Base-by-base conservation (phyloP, 1,140 invertebrate species). In the Tetragnatha versicolor region DNA sequence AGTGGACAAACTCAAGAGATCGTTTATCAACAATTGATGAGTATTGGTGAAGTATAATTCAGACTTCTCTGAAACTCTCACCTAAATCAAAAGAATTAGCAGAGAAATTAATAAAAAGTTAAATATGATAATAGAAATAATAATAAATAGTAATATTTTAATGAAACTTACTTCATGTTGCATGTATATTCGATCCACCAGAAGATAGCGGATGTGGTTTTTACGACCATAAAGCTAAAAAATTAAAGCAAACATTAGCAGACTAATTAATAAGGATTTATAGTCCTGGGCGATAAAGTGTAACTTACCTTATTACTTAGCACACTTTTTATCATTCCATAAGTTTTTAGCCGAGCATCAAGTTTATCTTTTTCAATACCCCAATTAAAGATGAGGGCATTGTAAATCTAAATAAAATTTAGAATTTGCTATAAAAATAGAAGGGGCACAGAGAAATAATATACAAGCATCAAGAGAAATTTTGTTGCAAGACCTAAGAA, bases 1-100 rank as follows among this genome's bases (percentile, higher is more conserved):
- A 27, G 89, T 89, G 6, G 90, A 87, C 20, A 93, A 84, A 66
- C 86, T 86, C 29, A 93, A 87, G n/a, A 93, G 82, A 85, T 91
- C 88, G 9, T 88, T 81, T 55, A 93, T 86, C 60, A 93, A 88
- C 7, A 85, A 83, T 63, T 87, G 85, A 81, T 93, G 92, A 2
- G 89, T 88, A 45, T 87, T 84, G 2, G 86, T 88, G 68, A 88
- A 86, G 27, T 51, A 66, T 17, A 53, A 7, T 42, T 68, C 75
- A 60, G 73, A 79, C 31, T 79, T 82, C 45, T 85, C 83, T n/a
- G 85, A 68, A 39, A 83, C 79, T 17, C 86, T 81, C 80, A 85
- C 47, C 87, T 87, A 69, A 3, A 82, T 83, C 79, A 79, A 47
- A 79, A 79, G 6, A 25, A 73, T 51, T 42, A 45, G 0, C 17